These are phyloP conservation scores for Chouioia cunea DNA, from an alignment of 2,888 invertebrate species.

Conservation along the genomic window DNA sequence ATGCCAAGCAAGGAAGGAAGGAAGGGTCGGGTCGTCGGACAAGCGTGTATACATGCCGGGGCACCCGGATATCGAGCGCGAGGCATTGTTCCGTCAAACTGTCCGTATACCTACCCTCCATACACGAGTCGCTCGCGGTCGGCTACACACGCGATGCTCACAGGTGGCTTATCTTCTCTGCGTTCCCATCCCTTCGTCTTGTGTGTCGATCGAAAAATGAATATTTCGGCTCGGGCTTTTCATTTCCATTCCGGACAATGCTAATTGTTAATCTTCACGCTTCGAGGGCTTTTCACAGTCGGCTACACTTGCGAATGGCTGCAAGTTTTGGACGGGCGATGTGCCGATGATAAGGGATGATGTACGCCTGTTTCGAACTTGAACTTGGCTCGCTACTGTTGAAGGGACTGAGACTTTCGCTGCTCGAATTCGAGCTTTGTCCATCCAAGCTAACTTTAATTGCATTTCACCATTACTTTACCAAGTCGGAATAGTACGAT, in stretches of 20 bases:
- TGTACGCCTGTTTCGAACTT: not conserved
- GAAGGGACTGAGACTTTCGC: no score
- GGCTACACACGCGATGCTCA: constrained; percentile 11
- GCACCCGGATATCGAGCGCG: not conserved
- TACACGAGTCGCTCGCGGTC: not conserved
- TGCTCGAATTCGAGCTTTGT: no score
- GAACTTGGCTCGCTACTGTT: no score
- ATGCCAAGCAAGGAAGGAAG: no score
- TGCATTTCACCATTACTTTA: no score
- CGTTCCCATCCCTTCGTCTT: not conserved
- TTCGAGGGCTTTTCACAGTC: constrained; percentile 32
- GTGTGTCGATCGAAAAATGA: constrained; percentile 16
- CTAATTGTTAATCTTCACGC: constrained; percentile 49
- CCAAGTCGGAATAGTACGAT: no score
- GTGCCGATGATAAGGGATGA: not conserved
- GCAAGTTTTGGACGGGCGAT: not conserved
- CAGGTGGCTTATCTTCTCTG: constrained; percentile 36
- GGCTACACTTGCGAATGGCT: not conserved
- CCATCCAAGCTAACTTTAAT: no score
- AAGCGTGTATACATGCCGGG: no score
- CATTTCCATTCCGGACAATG: not conserved
- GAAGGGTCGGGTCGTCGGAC: no score
- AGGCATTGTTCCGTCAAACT: not conserved
- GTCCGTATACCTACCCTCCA: not conserved
- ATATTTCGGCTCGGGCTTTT: constrained; percentile 9